Percentiles rank a stretch among this genome's conserved stretches.
These are phyloP conservation scores for Chionodraco myersi DNA, from an alignment of 2,113 vertebrate species.

Conservation along the genomic window DNA sequence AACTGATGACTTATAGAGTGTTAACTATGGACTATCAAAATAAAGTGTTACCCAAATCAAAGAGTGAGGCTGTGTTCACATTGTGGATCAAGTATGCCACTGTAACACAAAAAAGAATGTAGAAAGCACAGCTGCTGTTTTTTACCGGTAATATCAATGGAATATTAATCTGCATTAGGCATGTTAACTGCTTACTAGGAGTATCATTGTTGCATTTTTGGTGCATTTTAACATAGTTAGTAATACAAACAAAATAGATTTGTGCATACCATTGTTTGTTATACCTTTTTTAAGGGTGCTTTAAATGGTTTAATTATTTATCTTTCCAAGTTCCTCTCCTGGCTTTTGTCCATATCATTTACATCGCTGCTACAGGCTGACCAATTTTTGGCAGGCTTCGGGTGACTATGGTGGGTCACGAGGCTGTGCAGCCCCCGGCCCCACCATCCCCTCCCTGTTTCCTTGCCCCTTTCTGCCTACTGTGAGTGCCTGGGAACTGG, in stretches of 20 bases:
- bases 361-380: not conserved
- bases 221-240: not conserved
- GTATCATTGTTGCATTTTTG: no score
- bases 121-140: no score
- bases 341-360: constrained; percentile 9
- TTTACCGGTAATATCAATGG: no score
- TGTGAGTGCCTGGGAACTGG: constrained; percentile 51
- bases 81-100: no score
- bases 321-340: not conserved
- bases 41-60: no score
- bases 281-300: not conserved
- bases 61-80: no score
- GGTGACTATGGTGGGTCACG: constrained; percentile 46
- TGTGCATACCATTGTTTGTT: not conserved
- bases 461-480: constrained; percentile 9
- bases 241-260: not conserved
- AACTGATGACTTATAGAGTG: no score
- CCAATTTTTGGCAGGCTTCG: not conserved
- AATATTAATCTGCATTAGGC: no score
- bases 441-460: constrained; percentile 31
- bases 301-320: not conserved
- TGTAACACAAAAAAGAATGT: no score
- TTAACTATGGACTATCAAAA: no score
- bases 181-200: no score
- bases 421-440: constrained; percentile 33